A percentile compares a stretch with the other conserved stretches of the same genome.
These are phyloP conservation scores for Chaunax sp. DNA, from an alignment of 2,797 vertebrate species.

Conservation along the genomic window DNA sequence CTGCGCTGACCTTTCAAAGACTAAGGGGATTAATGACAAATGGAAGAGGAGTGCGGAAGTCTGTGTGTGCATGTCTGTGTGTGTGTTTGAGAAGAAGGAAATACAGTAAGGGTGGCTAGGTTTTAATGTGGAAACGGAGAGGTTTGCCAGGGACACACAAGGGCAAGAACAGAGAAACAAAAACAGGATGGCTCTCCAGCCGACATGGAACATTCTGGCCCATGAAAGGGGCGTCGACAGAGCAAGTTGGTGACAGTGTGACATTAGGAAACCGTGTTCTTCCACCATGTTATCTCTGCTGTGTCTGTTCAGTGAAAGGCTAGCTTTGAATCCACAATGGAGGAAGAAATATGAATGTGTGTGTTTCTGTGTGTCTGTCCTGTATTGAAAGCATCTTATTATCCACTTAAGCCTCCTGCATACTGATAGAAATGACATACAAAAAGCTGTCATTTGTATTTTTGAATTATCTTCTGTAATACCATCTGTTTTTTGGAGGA, in stretches of 20 bases:
- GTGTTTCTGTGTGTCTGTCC: neutral
- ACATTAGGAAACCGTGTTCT: slow-evolving; percentile 54
- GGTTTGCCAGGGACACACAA: slow-evolving; percentile 62
- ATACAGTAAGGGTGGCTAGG: slow-evolving; percentile 43
- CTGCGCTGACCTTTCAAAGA: slow-evolving; percentile 67
- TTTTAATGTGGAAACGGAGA: slow-evolving; percentile 64
- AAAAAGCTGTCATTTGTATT: slow-evolving; percentile 4
- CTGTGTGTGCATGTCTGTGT: slow-evolving; percentile 34
- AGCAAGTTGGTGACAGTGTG: slow-evolving; percentile 59
- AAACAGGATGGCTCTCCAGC: slow-evolving; percentile 76
- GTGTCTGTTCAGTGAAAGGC: slow-evolving; percentile 34
- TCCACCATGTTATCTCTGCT: slow-evolving; percentile 47
- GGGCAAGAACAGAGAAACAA: slow-evolving; percentile 74
- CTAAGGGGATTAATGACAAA: slow-evolving; percentile 59
- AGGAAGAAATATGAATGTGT: slow-evolving; percentile 6
- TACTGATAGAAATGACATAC: neutral
- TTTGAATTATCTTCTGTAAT: slow-evolving; percentile 10
- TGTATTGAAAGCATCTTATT: slow-evolving; percentile 16
- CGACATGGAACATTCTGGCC: slow-evolving; percentile 71
- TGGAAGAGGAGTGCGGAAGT: slow-evolving; percentile 66
- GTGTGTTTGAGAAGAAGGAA: slow-evolving; percentile 48
- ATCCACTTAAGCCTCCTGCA: slow-evolving; percentile 16
- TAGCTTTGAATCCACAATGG: slow-evolving; percentile 16
- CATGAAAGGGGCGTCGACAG: slow-evolving; percentile 51
- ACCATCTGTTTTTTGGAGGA: neutral